phyloP scores from a whole-genome alignment of 2,888 invertebrate species.

The Acrobeloides nanus region DNA sequence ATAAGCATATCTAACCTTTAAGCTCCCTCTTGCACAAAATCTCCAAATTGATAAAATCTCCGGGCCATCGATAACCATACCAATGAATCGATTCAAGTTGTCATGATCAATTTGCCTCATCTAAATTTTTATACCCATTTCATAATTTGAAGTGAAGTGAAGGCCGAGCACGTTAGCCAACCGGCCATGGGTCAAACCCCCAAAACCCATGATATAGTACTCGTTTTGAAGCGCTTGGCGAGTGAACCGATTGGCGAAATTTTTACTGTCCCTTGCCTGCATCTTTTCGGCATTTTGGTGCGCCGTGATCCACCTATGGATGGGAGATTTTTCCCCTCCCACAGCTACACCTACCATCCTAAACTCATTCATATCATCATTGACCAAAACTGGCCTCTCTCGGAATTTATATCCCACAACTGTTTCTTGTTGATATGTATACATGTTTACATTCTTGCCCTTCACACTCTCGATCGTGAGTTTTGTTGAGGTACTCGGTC shows the following conservation, averaged over 20 bases:
- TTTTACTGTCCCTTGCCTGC: too few relatives aligned
- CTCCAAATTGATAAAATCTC: constrained; percentile 13
- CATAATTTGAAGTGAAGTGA: too few relatives aligned
- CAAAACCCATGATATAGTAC: too few relatives aligned
- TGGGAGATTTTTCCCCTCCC: too few relatives aligned
- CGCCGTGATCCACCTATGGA: too few relatives aligned
- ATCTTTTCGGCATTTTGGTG: too few relatives aligned
- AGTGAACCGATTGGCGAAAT: too few relatives aligned
- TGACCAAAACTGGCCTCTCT: constrained; percentile 7
- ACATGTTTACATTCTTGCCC: constrained; percentile 10
- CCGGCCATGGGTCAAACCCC: too few relatives aligned
- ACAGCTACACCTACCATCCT: constrained; percentile 6
- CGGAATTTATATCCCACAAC: constrained; percentile 14
- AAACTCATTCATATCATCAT: constrained; percentile 16
- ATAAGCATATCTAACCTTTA: constrained; percentile 22
- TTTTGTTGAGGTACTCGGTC: constrained; percentile 16
- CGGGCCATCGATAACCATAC: constrained; percentile 9
- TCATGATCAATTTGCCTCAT: constrained; percentile 10
- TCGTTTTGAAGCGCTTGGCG: too few relatives aligned
- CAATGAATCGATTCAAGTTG: constrained; percentile 12
- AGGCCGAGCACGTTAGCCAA: too few relatives aligned
- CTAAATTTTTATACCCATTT: too few relatives aligned
- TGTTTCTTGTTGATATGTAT: constrained; percentile 7
- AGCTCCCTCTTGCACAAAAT: constrained; percentile 11
- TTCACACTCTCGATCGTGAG: constrained; percentile 18